Conservation (phyloP, 2,888 invertebrate genomes). For the Allacma fusca region DNA sequence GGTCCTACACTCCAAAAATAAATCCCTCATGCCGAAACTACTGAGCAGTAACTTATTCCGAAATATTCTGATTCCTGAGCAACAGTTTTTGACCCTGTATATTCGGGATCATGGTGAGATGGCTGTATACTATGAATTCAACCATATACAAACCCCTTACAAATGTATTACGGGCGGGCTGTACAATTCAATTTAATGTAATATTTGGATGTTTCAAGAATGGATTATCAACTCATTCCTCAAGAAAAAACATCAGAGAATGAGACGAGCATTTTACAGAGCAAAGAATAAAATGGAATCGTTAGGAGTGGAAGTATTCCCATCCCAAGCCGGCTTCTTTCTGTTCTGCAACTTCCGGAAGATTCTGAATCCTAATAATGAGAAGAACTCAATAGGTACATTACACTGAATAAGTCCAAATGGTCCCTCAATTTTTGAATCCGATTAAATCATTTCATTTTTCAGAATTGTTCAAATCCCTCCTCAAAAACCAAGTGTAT, state of each 20-base stretch:
- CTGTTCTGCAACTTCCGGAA: slow-evolving; percentile 38
- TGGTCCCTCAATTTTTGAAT: not conserved
- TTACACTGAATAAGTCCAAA: not conserved
- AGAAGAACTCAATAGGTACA: slow-evolving; percentile 31
- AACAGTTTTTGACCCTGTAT: slow-evolving; percentile 27
- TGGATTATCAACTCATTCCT: slow-evolving; percentile 53
- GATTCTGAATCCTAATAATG: slow-evolving; percentile 16
- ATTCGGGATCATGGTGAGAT: slow-evolving; percentile 30
- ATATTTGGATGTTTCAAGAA: slow-evolving; percentile 43
- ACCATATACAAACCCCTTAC: not conserved
- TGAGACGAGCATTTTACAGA: slow-evolving; percentile 43
- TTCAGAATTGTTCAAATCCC: slow-evolving; percentile 43
- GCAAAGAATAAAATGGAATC: slow-evolving; percentile 40
- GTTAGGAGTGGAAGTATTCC: slow-evolving; percentile 46
- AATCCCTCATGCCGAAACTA: slow-evolving; percentile 29
- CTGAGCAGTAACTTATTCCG: slow-evolving; percentile 16
- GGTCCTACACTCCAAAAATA: slow-evolving; percentile 51
- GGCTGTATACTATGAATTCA: not conserved
- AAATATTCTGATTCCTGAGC: slow-evolving; percentile 16
- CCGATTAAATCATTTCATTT: not conserved
- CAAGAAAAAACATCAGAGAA: slow-evolving; percentile 45
- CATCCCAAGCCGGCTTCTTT: slow-evolving; percentile 54
- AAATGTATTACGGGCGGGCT: no score
- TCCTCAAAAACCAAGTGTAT: slow-evolving; percentile 48
- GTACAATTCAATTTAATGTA: not conserved